Evolutionary conservation across 64 coral and sea anemone species (phyloP), one percentile per base, ranked within the genome.

Genomic region (Porites australiensis): DNA sequence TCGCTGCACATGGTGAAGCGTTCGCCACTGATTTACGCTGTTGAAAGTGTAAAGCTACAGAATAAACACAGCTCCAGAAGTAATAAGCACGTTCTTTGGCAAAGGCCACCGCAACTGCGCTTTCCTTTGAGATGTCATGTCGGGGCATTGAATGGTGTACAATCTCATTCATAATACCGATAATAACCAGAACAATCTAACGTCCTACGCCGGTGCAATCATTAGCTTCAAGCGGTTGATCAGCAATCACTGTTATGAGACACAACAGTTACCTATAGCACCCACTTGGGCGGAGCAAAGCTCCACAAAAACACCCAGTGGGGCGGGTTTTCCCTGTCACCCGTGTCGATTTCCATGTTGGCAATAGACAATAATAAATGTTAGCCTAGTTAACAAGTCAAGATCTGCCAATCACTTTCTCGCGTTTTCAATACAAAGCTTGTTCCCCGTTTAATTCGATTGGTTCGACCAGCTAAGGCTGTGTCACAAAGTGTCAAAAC

Each of bases 281-380:
- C 98, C 98, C 98, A 96, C 10, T 95, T 87, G 93, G 98, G 98
- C 90, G 98, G 98, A 75, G 98, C 98, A n/a, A 77, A 58, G 19
- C 61, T 86, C 98, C 87, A 75, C 94, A 91, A 96, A 99, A 62
- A 87, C 91, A 99, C 98, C 98, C 98, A 99, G 74, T 76, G 94
- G 92, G 98, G 98, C 98, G 98, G 98, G 65, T 64, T 83, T 86
- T 84, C 71, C 83, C 91, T 99, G 94, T 96, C 98, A 99, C 93
- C 93, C 94, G 90, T 89, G 98, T 99, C 98, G 93, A 43, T 94
- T 90, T 96, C 90, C 93, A 89, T 94, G 91, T 93, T 96, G 90
- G 94, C 94, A 95, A 72, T 74, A 96, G 98, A 99, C 98, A 99
- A 99, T 99, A 99, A 99, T 99, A 96, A 99, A 99, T 99, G 98